Evolutionary conservation across 2,113 vertebrate species (phyloP).

Genomic region (Chionodraco myersi): DNA sequence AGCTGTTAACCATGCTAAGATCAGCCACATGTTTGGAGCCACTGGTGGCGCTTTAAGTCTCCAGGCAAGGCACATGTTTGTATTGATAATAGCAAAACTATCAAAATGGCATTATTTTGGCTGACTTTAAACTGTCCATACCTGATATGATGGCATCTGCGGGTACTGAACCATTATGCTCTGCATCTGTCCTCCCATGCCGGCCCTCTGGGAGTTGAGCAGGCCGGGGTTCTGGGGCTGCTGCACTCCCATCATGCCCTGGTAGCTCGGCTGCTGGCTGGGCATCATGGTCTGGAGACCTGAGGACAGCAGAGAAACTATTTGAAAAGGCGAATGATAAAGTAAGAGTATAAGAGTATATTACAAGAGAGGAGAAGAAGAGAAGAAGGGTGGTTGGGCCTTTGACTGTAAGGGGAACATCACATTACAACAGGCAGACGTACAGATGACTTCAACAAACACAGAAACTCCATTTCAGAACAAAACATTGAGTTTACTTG

Average conservation of each 20-base stretch:
- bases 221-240: slow-evolving; percentile 92
- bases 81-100: too few relatives aligned
- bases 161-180: slow-evolving; percentile 98
- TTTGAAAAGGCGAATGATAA: background rate
- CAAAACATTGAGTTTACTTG: background rate
- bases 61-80: background rate
- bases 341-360: background rate
- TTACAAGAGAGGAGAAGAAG: background rate
- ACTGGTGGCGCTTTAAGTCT: background rate
- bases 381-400: background rate
- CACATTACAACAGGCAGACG: background rate
- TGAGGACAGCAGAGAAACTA: slow-evolving; percentile 63
- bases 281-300: slow-evolving; percentile 96
- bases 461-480: too few relatives aligned
- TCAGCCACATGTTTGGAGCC: background rate
- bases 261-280: slow-evolving; percentile 95
- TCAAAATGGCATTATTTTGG: too few relatives aligned
- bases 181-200: slow-evolving; percentile 93
- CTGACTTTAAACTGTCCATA: slow-evolving; percentile 54
- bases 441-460: too few relatives aligned
- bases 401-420: background rate
- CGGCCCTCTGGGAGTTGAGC: slow-evolving; percentile 89
- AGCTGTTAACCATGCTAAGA: background rate
- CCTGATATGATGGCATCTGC: slow-evolving; percentile 98
- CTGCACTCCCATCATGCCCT: slow-evolving; percentile 95